A percentile compares a stretch with the other conserved stretches of the same genome.
phyloP scores from a whole-genome alignment of 2,113 vertebrate genomes.

The Galemys pyrenaicus region DNA sequence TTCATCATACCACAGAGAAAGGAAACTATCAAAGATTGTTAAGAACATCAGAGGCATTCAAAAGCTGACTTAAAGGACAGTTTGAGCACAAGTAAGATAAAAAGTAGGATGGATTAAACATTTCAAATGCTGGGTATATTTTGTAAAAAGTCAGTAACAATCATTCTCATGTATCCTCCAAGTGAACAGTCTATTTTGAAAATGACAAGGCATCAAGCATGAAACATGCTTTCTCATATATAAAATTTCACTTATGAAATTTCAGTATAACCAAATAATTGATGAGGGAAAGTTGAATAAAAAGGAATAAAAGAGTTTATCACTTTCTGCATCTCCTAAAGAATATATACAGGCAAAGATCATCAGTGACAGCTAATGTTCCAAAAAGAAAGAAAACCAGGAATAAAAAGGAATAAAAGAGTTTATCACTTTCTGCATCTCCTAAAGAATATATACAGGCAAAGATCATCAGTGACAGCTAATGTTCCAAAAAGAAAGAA shows the following conservation, averaged over 20 bases:
- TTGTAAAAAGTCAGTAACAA: background rate
- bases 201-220: background rate
- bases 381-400: background rate
- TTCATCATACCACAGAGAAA: background rate
- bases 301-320: background rate
- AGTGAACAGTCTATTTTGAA: background rate
- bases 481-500: background rate
- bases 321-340: background rate
- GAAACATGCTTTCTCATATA: background rate
- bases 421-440: background rate
- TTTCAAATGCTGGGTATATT: constrained; percentile 11
- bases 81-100: background rate
- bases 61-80: background rate
- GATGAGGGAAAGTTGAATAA: background rate
- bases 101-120: background rate
- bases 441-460: background rate
- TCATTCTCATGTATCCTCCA: too few species aligned
- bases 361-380: background rate
- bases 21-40: background rate
- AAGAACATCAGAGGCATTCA: background rate
- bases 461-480: background rate
- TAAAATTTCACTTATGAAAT: background rate
- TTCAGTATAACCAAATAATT: background rate
- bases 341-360: background rate
- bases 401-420: background rate